Percentiles rank a stretch among this genome's conserved stretches.
phyloP scores from a whole-genome alignment of 2,797 vertebrate genomes.

The Tadarida brasiliensis region DNA sequence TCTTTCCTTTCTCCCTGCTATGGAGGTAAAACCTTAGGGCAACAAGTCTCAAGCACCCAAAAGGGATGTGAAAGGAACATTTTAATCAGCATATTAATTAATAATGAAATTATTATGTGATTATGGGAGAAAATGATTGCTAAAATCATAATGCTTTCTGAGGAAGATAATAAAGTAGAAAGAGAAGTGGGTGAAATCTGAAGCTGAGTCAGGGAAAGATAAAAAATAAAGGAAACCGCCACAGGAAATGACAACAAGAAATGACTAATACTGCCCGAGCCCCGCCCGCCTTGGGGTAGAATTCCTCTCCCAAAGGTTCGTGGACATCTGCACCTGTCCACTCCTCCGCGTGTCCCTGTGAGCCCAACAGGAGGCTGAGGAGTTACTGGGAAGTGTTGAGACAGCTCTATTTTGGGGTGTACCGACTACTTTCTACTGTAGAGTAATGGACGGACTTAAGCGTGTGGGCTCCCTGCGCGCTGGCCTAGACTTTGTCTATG shows the following conservation, averaged over 20 bases:
- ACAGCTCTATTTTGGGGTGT: background rate
- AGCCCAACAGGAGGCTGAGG: background rate
- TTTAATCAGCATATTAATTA: background rate
- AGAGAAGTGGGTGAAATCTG: background rate
- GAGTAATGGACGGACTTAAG: background rate
- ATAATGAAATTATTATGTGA: background rate
- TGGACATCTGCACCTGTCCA: background rate
- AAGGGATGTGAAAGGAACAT: background rate
- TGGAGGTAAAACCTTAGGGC: background rate
- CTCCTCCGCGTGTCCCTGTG: background rate
- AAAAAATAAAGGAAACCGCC: background rate
- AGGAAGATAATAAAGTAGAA: background rate
- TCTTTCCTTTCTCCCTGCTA: background rate
- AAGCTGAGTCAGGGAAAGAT: background rate
- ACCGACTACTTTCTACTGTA: background rate
- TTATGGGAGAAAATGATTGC: background rate
- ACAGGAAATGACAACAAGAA: slow-evolving; percentile 14
- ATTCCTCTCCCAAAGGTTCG: background rate
- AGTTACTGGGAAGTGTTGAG: background rate
- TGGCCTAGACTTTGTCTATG: background rate
- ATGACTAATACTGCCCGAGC: background rate
- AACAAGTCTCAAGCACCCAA: background rate
- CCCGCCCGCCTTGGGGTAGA: background rate
- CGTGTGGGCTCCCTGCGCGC: rapidly evolving
- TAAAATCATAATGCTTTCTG: background rate